Conservation (phyloP, 2,113 vertebrate species). For the Andinoacara biseriatus region DNA sequence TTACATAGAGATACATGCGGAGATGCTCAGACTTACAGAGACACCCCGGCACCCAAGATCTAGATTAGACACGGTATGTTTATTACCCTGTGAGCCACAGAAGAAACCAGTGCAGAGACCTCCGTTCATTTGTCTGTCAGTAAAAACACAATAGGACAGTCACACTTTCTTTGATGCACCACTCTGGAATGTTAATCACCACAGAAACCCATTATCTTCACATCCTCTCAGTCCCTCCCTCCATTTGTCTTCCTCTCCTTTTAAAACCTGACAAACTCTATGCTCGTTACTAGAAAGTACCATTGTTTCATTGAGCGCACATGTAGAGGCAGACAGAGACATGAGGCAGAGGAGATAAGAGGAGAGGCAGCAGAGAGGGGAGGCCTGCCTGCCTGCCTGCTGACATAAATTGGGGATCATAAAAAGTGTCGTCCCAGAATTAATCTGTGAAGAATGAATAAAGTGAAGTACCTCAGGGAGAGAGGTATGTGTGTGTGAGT, state of each 20-base stretch:
- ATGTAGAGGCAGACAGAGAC: constrained; percentile 64
- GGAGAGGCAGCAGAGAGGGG: constrained; percentile 26
- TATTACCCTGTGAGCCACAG: constrained; percentile 51
- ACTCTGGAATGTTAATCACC: constrained; percentile 72
- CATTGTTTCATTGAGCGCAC: constrained; percentile 69
- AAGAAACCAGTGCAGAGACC: constrained; percentile 43
- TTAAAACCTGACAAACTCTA: constrained; percentile 72
- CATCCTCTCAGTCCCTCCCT: constrained; percentile 59
- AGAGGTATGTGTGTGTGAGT: not conserved
- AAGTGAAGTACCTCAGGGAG: constrained; percentile 54
- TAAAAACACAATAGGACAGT: constrained; percentile 63
- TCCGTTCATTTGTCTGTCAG: constrained; percentile 61
- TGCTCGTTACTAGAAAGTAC: constrained; percentile 65
- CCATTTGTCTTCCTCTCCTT: constrained; percentile 61
- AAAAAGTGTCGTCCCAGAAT: constrained; percentile 68
- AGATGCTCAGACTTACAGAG: constrained; percentile 31
- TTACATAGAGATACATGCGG: constrained; percentile 1
- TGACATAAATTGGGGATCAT: constrained; percentile 73
- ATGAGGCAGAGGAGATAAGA: constrained; percentile 68
- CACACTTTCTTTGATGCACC: constrained; percentile 53
- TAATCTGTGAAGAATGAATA: constrained; percentile 73
- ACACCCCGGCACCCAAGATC: constrained; percentile 14
- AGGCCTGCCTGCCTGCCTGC: constrained; percentile 51
- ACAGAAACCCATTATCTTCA: constrained; percentile 73
- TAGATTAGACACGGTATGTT: constrained; percentile 58